Evolutionary conservation across 2,797 vertebrate genomes (phyloP).

Genomic region (Margarornis squamiger): DNA sequence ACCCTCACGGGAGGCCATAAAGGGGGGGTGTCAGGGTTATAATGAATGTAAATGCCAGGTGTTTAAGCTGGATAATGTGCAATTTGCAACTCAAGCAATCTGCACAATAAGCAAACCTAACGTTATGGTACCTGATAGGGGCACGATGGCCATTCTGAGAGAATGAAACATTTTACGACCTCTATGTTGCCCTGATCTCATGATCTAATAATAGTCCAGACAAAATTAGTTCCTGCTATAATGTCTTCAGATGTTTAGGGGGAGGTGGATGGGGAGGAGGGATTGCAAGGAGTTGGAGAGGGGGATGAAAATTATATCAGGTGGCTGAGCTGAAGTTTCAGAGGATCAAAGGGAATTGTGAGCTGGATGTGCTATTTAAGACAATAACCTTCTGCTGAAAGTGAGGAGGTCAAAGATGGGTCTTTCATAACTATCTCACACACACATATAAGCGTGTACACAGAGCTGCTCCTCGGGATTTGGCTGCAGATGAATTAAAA

Average conservation of each 20-base stretch:
- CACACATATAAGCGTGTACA: neutral
- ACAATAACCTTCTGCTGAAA: conserved; percentile 61
- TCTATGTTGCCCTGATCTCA: conserved; percentile 66
- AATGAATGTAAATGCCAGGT: conserved; percentile 77
- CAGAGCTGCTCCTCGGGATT: neutral
- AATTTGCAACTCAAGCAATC: conserved; percentile 79
- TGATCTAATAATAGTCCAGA: conserved; percentile 73
- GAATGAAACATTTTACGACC: conserved; percentile 74
- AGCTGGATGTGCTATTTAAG: conserved; percentile 41
- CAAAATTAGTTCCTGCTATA: conserved; percentile 68
- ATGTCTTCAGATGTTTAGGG: conserved; percentile 55
- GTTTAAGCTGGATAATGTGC: conserved; percentile 70
- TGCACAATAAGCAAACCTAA: conserved; percentile 76
- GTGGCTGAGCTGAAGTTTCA: conserved; percentile 18
- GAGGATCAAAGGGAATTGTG: conserved; percentile 41
- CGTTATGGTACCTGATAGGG: conserved; percentile 76
- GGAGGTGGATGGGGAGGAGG: conserved; percentile 15
- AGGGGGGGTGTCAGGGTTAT: conserved; percentile 67
- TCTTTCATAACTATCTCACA: conserved; percentile 5
- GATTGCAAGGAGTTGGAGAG: conserved; percentile 23
- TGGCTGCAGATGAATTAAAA: conserved; percentile 35
- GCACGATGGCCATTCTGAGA: conserved; percentile 69
- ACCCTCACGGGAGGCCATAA: conserved; percentile 68
- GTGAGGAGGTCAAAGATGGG: conserved; percentile 41
- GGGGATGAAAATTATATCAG: conserved; percentile 60